Percentiles rank a stretch among this genome's conserved stretches.
phyloP scores from a whole-genome alignment of 2,888 invertebrate genomes.

The Xanthorhoe designata region DNA sequence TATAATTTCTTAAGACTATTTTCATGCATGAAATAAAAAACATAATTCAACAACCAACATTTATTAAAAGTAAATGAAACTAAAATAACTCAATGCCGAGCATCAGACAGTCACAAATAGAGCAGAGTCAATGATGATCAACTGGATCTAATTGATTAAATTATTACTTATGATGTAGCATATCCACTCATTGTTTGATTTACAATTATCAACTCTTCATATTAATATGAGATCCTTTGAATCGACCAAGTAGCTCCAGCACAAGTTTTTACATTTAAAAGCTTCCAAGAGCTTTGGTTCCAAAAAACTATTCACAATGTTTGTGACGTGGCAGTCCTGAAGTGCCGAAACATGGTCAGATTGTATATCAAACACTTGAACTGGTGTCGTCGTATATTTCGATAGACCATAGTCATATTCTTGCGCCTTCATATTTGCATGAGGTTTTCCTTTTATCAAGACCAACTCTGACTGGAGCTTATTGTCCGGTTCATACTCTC shows the following conservation, averaged over 20 bases:
- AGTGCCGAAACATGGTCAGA: constrained; percentile 49
- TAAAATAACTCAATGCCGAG: constrained; percentile 39
- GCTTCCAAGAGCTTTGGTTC: constrained; percentile 50
- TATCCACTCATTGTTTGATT: not conserved
- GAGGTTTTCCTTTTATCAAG: constrained; percentile 52
- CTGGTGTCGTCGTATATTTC: constrained; percentile 48
- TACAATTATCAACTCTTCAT: constrained; percentile 20
- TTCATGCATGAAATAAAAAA: too few relatives aligned
- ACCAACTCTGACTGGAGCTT: constrained; percentile 53
- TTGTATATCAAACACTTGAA: constrained; percentile 48
- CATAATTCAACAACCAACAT: not conserved
- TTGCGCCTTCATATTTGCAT: constrained; percentile 44
- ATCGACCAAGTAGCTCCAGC: constrained; percentile 42
- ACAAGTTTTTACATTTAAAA: constrained; percentile 47
- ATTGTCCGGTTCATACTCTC: constrained; percentile 49
- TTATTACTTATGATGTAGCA: not conserved
- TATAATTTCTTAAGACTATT: too few relatives aligned
- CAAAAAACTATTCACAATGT: constrained; percentile 51
- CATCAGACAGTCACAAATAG: not conserved
- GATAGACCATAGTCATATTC: constrained; percentile 53
- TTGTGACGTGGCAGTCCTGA: constrained; percentile 50
- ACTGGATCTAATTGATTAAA: too few relatives aligned
- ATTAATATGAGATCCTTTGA: too few relatives aligned
- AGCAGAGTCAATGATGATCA: too few relatives aligned
- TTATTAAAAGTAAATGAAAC: constrained; percentile 44